A percentile compares a stretch with the other conserved stretches of the same genome.
phyloP scores from a whole-genome alignment of 1,140 invertebrate genomes.

The Drosophila repleta region DNA sequence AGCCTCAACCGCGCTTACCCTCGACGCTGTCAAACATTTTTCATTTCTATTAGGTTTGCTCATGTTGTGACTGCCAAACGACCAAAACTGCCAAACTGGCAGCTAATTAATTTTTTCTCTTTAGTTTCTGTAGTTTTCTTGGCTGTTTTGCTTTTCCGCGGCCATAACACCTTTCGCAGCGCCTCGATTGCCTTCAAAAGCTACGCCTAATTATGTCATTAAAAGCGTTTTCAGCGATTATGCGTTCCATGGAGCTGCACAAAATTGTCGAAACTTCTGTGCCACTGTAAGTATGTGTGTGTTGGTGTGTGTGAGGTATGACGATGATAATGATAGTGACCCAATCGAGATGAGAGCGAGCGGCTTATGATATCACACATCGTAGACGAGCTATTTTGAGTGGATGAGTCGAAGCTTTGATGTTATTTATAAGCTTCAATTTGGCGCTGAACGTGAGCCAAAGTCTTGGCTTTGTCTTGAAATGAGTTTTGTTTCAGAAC shows the following conservation, averaged over 20 bases:
- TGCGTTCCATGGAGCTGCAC: slow-evolving; percentile 29
- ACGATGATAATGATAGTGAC: neutral
- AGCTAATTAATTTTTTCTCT: slow-evolving; percentile 44
- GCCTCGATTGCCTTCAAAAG: slow-evolving; percentile 27
- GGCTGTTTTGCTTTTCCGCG: neutral
- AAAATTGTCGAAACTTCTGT: slow-evolving; percentile 33
- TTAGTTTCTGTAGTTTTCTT: neutral
- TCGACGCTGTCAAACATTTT: slow-evolving; percentile 1
- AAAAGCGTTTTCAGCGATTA: slow-evolving; percentile 50
- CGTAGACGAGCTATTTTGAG: neutral
- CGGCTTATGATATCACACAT: neutral
- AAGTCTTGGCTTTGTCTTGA: no score
- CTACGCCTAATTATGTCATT: slow-evolving; percentile 73
- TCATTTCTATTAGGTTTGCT: slow-evolving; percentile 2
- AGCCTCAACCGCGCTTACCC: no score
- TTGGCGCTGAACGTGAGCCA: no score
- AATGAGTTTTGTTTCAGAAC: no score
- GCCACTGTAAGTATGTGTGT: neutral
- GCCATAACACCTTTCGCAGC: slow-evolving; percentile 53
- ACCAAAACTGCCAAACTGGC: slow-evolving; percentile 24
- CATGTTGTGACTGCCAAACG: slow-evolving; percentile 15
- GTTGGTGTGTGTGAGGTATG: neutral
- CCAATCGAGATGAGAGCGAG: slow-evolving; percentile 4
- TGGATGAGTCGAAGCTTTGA: neutral
- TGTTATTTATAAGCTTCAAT: no score